Evolutionary conservation across 2,113 vertebrate species (phyloP).

Genomic region (Pungitius pungitius): DNA sequence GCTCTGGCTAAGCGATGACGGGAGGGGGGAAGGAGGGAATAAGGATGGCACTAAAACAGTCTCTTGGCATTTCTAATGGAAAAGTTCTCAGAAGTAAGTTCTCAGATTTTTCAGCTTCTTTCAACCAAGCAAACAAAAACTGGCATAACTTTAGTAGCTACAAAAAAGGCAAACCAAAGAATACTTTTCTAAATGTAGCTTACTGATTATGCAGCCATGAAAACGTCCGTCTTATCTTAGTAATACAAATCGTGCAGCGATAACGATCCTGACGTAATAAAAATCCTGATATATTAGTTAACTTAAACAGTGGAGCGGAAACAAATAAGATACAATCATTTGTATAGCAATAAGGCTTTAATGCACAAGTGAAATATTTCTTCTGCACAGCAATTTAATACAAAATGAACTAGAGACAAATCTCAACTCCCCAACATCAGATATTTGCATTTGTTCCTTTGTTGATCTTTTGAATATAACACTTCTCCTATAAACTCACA

Average conservation of each 20-base stretch:
- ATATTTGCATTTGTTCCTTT: background rate
- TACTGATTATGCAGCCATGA: background rate
- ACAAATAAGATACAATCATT: background rate
- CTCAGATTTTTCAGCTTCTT: constrained; percentile 5
- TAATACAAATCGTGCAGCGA: background rate
- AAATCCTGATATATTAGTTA: background rate
- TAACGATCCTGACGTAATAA: background rate
- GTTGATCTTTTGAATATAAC: background rate
- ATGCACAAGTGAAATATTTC: background rate
- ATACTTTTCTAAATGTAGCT: background rate
- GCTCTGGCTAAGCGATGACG: background rate
- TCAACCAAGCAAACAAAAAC: background rate
- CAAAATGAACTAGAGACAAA: background rate
- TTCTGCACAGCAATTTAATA: background rate
- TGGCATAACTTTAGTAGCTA: background rate
- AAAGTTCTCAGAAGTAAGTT: constrained; percentile 24
- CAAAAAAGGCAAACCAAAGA: background rate
- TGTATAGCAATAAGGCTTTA: background rate
- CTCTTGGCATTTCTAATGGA: constrained; percentile 17
- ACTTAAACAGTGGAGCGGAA: background rate
- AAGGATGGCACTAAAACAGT: constrained; percentile 9
- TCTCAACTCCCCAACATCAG: background rate
- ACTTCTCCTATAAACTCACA: background rate
- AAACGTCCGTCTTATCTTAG: background rate
- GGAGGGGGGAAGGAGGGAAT: background rate